Evolutionary conservation across 2,113 vertebrate genomes (phyloP).

Genomic region (Amblyopsis rosae): DNA sequence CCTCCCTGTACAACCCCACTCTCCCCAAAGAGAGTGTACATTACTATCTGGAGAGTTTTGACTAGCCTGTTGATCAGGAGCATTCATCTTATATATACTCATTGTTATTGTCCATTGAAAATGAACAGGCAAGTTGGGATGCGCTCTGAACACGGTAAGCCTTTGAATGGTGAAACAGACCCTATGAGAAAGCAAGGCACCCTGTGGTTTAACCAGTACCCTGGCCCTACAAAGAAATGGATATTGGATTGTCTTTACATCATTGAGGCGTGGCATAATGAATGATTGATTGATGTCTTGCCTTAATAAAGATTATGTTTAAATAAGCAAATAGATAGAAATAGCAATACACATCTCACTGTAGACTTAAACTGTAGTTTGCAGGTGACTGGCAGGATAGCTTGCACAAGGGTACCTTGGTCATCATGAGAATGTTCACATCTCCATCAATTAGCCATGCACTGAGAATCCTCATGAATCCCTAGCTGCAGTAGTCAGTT

Average conservation of each 20-base stretch:
- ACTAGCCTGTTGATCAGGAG: slow-evolving; percentile 21
- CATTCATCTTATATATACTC: neutral
- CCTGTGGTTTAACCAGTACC: slow-evolving; percentile 10
- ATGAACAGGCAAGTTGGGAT: slow-evolving; percentile 8
- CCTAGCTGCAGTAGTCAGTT: slow-evolving; percentile 4
- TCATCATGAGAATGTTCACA: slow-evolving; percentile 18
- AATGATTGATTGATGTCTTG: slow-evolving; percentile 57
- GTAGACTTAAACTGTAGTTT: slow-evolving; percentile 14
- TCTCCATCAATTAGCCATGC: slow-evolving; percentile 4
- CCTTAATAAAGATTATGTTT: slow-evolving; percentile 39
- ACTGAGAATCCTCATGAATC: slow-evolving; percentile 8
- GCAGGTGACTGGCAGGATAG: slow-evolving; percentile 8
- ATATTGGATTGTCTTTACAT: slow-evolving; percentile 73
- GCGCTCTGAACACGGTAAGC: neutral
- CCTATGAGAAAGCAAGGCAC: slow-evolving; percentile 16
- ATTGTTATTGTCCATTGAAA: neutral
- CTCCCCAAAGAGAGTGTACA: slow-evolving; percentile 28
- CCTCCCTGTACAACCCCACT: slow-evolving; percentile 56
- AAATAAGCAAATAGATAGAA: slow-evolving; percentile 24
- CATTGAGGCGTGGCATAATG: slow-evolving; percentile 59
- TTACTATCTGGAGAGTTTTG: slow-evolving; percentile 26
- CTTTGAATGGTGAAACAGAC: slow-evolving; percentile 9
- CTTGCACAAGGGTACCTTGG: slow-evolving; percentile 7
- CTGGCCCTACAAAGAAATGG: slow-evolving; percentile 58
- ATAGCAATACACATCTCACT: slow-evolving; percentile 16